Base-by-base conservation (phyloP, 2,113 vertebrate genomes). In the Pardalotus punctatus region DNA sequence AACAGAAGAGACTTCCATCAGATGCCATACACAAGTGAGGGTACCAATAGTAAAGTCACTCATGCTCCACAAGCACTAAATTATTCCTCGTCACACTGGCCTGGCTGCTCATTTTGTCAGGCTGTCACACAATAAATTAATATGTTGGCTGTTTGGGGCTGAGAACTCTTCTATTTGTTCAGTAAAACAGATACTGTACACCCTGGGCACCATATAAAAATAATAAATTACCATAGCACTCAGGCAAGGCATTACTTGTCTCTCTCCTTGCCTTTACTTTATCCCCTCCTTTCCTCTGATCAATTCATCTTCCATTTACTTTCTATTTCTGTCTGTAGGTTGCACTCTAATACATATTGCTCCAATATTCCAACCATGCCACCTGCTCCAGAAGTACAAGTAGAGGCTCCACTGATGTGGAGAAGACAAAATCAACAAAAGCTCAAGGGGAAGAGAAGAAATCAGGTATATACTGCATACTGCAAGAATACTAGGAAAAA, bases 231-330 rank as follows among this genome's bases (percentile, higher is more conserved):
- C 76, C 66, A 50, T 13, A 60, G 72, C 51, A 51, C 56, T 48
- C n/a, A 64, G 88, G 79, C 79, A n/a, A 77, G 56, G 82, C 51
- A 92, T 96, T 87, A 93, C 58, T 90, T 62, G 81, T 78, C 81
- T 82, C 81, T 88, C 88, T 80, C 78, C 35, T 77, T 77, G 71
- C 67, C 88, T 60, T 73, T 73, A 66, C 62, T 94, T 72, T 93
- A 95, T 88, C 64, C 87, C 38, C 56, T 77, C 76, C 65, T 70
- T 85, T 60, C 60, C 85, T 77, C 81, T 92, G 84, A 94, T 96
- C 95, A 95, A 67, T 85, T 81, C 7, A 84, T 96, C 89, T 95
- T 92, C 93, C 94, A 92, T 94, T 97, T 85, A 82, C 67, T 82
- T 93, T 88, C 88, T 96, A 67, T 93, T 95, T 95, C 76, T 93